These are phyloP conservation scores for Asteroscopus sphinx DNA, from an alignment of 2,888 invertebrate species.

Conservation along the genomic window DNA sequence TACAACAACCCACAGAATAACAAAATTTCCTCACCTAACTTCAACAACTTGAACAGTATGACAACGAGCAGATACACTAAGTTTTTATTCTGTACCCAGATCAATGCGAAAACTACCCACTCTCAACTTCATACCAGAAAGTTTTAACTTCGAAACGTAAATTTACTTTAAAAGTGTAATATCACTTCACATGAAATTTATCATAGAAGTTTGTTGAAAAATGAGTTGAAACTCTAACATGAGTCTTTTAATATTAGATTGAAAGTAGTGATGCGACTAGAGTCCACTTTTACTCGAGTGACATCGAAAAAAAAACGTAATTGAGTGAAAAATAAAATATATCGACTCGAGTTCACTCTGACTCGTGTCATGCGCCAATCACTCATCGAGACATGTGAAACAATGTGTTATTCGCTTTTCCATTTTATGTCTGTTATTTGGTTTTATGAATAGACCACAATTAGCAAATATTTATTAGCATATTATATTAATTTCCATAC, in stretches of 20 bases:
- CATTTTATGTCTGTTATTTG: too few species aligned
- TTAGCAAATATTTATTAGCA: too few species aligned
- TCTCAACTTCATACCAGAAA: constrained; percentile 20
- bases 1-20: constrained; percentile 11
- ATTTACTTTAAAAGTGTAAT: constrained; percentile 59
- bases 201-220: constrained; percentile 59
- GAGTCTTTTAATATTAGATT: constrained; percentile 59
- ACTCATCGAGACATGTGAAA: too few species aligned
- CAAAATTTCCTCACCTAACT: constrained; percentile 5
- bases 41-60: constrained; percentile 1
- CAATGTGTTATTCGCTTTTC: too few species aligned
- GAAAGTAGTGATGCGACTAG: constrained; percentile 57
- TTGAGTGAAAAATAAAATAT: too few species aligned
- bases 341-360: too few species aligned
- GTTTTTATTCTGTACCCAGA: constrained; percentile 11
- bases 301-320: too few species aligned
- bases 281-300: too few species aligned
- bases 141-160: constrained; percentile 46
- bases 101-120: constrained; percentile 24
- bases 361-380: too few species aligned
- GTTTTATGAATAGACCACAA: too few species aligned
- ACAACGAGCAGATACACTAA: constrained; percentile 23
- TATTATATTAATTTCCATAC: too few species aligned
- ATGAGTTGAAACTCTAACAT: constrained; percentile 49
- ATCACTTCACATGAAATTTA: constrained; percentile 63